Conservation (phyloP, 2,888 invertebrate genomes). For the Eupelmus urozonus region DNA sequence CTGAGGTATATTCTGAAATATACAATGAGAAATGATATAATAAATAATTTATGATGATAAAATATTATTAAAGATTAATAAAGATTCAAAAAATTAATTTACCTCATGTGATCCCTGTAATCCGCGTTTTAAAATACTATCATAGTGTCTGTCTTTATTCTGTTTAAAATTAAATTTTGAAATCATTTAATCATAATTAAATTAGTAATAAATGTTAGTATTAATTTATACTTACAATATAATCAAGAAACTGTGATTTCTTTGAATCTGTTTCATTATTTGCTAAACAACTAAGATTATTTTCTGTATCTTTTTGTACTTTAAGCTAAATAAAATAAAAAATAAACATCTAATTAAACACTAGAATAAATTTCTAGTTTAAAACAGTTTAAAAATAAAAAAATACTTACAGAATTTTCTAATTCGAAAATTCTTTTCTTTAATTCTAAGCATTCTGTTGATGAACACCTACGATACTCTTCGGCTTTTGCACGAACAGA, state of each 20-base stretch:
- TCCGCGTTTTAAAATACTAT: constrained; percentile 8
- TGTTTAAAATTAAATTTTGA: constrained; percentile 15
- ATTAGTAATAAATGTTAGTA: constrained; percentile 5
- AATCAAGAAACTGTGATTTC: constrained; percentile 63
- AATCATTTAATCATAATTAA: neutral
- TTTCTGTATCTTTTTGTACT: constrained; percentile 64
- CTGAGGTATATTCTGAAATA: constrained; percentile 64
- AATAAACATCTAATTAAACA: constrained; percentile 28
- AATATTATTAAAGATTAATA: constrained; percentile 15
- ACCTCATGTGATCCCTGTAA: constrained; percentile 40
- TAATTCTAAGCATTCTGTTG: constrained; percentile 63
- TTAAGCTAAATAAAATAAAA: constrained; percentile 64
- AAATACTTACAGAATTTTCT: constrained; percentile 66
- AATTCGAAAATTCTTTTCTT: constrained; percentile 66
- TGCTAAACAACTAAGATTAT: constrained; percentile 63
- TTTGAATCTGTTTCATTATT: constrained; percentile 65
- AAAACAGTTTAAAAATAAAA: neutral
- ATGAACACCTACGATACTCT: constrained; percentile 62
- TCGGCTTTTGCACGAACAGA: constrained; percentile 63
- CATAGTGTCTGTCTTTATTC: constrained; percentile 23
- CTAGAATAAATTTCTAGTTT: too few relatives aligned
- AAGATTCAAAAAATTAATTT: neutral
- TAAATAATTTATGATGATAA: constrained; percentile 12
- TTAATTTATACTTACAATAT: constrained; percentile 63
- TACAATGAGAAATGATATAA: constrained; percentile 45